These are phyloP conservation scores for Drosophila recens DNA, from an alignment of 2,888 invertebrate genomes.

Conservation along the genomic window DNA sequence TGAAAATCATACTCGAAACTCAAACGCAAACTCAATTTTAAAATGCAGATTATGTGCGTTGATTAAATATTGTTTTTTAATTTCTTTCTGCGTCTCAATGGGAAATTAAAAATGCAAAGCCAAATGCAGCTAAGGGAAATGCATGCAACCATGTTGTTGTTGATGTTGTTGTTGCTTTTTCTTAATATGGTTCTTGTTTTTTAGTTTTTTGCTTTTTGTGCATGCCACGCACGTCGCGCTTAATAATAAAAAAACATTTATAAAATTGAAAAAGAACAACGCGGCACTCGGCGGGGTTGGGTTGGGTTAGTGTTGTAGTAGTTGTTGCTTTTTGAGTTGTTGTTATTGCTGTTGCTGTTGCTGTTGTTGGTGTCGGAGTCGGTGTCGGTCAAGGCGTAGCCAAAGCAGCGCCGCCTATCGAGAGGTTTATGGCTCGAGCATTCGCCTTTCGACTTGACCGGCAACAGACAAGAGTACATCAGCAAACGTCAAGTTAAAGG, in stretches of 20 bases:
- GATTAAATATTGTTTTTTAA: slow-evolving; percentile 81
- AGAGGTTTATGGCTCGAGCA: slow-evolving; percentile 50
- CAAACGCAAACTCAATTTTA: slow-evolving; percentile 50
- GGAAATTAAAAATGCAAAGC: slow-evolving; percentile 64
- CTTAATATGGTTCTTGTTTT: slow-evolving; percentile 7
- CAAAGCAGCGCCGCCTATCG: slow-evolving; percentile 64
- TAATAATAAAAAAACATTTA: slow-evolving; percentile 68
- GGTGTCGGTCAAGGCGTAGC: slow-evolving; percentile 61
- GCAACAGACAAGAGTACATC: slow-evolving; percentile 50
- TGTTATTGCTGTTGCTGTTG: slow-evolving; percentile 22
- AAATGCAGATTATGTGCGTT: slow-evolving; percentile 81
- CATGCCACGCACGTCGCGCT: slow-evolving; percentile 73
- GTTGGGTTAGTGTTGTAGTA: slow-evolving; percentile 4
- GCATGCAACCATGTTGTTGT: slow-evolving; percentile 40
- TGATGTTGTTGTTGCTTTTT: neutral
- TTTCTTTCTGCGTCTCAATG: slow-evolving; percentile 58
- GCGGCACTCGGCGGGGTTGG: slow-evolving; percentile 5
- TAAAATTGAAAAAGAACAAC: slow-evolving; percentile 62
- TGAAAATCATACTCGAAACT: slow-evolving; percentile 33
- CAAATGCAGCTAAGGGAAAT: slow-evolving; percentile 60
- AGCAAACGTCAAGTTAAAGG: slow-evolving; percentile 38
- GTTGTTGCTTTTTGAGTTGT: slow-evolving; percentile 11
- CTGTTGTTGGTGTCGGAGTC: slow-evolving; percentile 29
- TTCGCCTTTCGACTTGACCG: slow-evolving; percentile 45
- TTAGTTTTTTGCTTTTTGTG: slow-evolving; percentile 13